Evolutionary conservation across 2,113 vertebrate genomes (phyloP).

Genomic region (Rattus rattus): DNA sequence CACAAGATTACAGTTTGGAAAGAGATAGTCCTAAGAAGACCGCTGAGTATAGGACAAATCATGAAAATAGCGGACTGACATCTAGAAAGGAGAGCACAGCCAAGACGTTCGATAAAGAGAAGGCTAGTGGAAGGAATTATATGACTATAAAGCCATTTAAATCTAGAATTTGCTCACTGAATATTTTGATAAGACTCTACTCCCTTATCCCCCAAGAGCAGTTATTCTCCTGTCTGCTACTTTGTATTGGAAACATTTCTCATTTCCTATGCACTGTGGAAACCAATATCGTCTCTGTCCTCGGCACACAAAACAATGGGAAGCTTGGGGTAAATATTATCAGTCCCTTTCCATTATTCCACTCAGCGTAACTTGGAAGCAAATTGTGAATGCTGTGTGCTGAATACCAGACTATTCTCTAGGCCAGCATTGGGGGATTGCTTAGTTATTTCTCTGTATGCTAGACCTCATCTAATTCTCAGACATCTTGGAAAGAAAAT

Average conservation of each 20-base stretch:
- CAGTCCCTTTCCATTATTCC: slow-evolving; percentile 9
- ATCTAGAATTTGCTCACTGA: background rate
- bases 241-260: background rate
- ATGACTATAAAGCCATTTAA: background rate
- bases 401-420: background rate
- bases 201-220: background rate
- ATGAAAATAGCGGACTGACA: background rate
- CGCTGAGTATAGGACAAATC: background rate
- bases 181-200: background rate
- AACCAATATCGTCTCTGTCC: background rate
- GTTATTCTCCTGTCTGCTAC: background rate
- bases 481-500: background rate
- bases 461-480: background rate
- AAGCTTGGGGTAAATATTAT: background rate
- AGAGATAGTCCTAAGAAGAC: background rate
- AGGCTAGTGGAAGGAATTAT: background rate
- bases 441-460: background rate
- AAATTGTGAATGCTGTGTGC: background rate
- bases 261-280: background rate
- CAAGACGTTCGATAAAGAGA: background rate
- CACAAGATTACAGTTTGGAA: background rate
- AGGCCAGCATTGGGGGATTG: background rate
- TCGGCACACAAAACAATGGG: background rate
- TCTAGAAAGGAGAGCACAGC: background rate
- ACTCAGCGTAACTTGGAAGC: background rate